phyloP scores from a whole-genome alignment of 2,797 vertebrate species.

The Oreochromis mossambicus region DNA sequence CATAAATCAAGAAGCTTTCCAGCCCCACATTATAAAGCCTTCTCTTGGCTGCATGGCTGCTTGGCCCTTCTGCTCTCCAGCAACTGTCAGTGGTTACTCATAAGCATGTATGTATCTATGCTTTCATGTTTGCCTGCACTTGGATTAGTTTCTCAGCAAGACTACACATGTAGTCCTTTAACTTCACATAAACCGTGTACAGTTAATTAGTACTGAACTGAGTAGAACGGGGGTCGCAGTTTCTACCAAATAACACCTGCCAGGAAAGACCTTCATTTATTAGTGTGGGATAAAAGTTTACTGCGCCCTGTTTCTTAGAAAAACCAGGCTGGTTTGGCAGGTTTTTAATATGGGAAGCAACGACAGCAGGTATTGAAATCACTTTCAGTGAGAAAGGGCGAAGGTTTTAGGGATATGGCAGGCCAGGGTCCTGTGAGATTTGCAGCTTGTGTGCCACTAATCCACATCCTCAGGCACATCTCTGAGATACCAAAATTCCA shows the following conservation, averaged over 20 bases:
- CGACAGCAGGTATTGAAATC: neutral
- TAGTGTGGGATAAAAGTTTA: neutral
- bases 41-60: constrained; percentile 42
- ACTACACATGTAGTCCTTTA: neutral
- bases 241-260: neutral
- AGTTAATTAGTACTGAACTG: neutral
- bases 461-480: neutral
- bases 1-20: constrained; percentile 65
- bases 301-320: neutral
- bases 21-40: constrained; percentile 48
- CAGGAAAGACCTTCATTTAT: neutral
- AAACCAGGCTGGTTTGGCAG: neutral
- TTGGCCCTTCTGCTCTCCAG: constrained; percentile 25
- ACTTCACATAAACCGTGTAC: neutral
- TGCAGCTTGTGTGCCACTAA: neutral
- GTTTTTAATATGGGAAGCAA: neutral
- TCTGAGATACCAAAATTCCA: neutral
- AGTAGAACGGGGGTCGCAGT: neutral
- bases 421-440: neutral
- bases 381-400: neutral
- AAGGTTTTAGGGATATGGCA: neutral
- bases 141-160: neutral
- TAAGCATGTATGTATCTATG: neutral
- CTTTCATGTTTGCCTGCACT: neutral
- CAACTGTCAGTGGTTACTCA: constrained; percentile 20